Base-by-base conservation (phyloP, 2,113 vertebrate species). In the Thalassarche chlororhynchos region DNA sequence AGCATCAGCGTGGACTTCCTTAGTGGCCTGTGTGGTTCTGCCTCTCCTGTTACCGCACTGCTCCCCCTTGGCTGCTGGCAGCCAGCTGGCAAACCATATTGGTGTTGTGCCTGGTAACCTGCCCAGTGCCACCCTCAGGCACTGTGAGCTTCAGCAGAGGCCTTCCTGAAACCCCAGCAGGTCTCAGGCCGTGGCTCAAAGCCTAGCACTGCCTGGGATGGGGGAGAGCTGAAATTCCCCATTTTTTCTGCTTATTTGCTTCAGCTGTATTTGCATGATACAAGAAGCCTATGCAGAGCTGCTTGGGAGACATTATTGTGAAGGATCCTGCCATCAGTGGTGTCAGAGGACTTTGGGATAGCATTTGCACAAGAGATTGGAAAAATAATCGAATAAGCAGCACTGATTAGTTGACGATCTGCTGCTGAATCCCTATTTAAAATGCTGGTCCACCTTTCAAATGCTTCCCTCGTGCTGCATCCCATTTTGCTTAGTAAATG, bases 401-500 rank as follows among this genome's bases (percentile, higher is more conserved):
- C 60, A 51, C 86, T 94, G 84, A 97, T 97, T 97, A 95, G 82
- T 52, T 90, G 79, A 84, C 81, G 83, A 94, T 95, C 69, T 90
- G 12, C 74, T 96, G 65, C 40, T 65, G 89, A 96, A 97, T 82
- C 38, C 18, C 82, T 74, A 3, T 83, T 97, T 97, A 82, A 95
- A 94, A 97, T 96, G 94, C 86, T 95, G 68, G 60, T 94, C 95
- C 69, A 84, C 38, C 44, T 96, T 96, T 95, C 83, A 95, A 96
- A 97, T 60, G 24, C 49, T 94, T 92, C 78, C 88, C 71, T 95
- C 47, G 95, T 96, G 96, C 95, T 92, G 69, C 69, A 92, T 97
- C 79, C 90, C 78, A 95, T 98, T 98, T 98, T 96, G 72, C 96
- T 97, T 91, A 97, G 85, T 88, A 97, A 96, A 98, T 97, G 89